phyloP scores from a whole-genome alignment of 2,888 invertebrate genomes.

The Drosophila cognata region DNA sequence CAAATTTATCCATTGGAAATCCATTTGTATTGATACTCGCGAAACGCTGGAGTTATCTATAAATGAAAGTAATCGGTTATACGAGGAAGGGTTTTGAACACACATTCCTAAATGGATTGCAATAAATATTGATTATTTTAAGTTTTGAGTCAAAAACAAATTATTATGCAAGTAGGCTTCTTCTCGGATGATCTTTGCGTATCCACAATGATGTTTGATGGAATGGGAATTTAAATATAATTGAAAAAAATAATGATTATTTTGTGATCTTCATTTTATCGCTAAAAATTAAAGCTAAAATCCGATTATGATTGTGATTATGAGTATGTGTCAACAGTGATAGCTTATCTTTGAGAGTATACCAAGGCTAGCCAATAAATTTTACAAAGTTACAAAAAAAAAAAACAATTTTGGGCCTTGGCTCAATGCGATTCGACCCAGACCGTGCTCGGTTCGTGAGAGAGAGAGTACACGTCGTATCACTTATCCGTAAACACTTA shows the following conservation, averaged over 20 bases:
- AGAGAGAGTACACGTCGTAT: slow-evolving; percentile 8
- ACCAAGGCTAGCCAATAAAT: not conserved
- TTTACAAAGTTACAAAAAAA: not conserved
- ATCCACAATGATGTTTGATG: no score
- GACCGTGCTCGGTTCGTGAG: slow-evolving; percentile 3
- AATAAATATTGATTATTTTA: not conserved
- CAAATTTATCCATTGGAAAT: not conserved
- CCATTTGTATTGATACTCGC: not conserved
- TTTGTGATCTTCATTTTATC: not conserved
- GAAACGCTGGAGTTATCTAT: not conserved
- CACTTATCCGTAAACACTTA: slow-evolving; percentile 45
- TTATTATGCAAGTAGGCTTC: not conserved
- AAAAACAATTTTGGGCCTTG: not conserved
- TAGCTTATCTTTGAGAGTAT: not conserved
- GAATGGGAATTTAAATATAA: no score
- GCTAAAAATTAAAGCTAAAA: not conserved
- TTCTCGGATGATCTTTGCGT: not conserved
- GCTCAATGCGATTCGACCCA: not conserved
- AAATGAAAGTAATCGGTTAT: not conserved
- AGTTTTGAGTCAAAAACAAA: not conserved
- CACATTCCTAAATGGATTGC: not conserved
- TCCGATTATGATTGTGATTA: not conserved
- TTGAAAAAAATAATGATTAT: not conserved
- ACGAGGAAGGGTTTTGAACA: not conserved
- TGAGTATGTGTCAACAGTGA: no score